Conservation (phyloP, 2,113 vertebrate genomes). For the Microcebus murinus region DNA sequence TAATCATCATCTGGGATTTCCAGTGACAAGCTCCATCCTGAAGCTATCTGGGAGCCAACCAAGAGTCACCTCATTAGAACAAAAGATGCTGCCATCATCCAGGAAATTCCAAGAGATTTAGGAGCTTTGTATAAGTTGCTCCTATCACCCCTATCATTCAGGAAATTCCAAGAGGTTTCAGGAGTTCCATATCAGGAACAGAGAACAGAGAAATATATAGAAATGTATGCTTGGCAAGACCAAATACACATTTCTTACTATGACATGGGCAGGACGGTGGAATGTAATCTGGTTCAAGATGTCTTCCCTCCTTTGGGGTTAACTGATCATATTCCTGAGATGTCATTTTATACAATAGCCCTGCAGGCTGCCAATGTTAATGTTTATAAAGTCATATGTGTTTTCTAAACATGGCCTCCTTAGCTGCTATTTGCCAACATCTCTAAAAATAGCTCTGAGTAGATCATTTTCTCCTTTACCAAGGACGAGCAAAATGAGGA, state of each 20-base stretch:
- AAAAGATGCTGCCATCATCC: background rate
- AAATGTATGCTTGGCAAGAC: background rate
- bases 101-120: background rate
- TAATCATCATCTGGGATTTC: background rate
- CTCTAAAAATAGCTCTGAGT: background rate
- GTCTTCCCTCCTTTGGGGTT: background rate
- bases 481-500: background rate
- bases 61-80: background rate
- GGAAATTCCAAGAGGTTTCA: background rate
- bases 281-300: background rate
- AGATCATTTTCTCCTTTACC: background rate
- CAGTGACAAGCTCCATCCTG: background rate
- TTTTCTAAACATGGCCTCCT: background rate
- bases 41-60: background rate
- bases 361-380: background rate
- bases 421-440: background rate
- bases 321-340: background rate
- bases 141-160: background rate
- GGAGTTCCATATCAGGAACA: background rate
- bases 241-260: background rate
- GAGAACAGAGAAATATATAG: no score
- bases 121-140: background rate
- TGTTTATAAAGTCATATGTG: background rate
- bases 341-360: background rate
- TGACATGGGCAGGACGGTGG: background rate